Base-by-base conservation (phyloP, 2,888 invertebrate species). In the Drosophila cracens region DNA sequence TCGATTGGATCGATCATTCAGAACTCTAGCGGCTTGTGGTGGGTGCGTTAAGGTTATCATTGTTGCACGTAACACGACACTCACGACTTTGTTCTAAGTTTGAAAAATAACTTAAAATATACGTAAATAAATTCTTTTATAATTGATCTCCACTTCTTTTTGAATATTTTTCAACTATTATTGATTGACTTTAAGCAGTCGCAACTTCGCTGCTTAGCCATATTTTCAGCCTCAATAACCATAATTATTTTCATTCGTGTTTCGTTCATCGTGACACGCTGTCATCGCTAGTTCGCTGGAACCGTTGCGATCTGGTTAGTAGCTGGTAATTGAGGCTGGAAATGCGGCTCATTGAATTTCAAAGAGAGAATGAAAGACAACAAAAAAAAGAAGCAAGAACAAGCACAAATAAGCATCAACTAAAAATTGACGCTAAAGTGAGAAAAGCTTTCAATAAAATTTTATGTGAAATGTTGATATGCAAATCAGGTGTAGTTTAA, bases 401-500 rank as follows among this genome's bases (percentile, higher is more conserved):
- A 33, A 38, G 16, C 18, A 60, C 10, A 65, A 29, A 36, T 21
- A 52, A 18, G 13, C 21, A 46, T 58, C 21, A 51, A n/a, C 33
- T 33, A 25, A 62, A 34, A 62, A 83, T 81, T 78, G 83, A 74
- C 74, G 83, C 78, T 83, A 85, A 85, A 87, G 88, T 87, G 85
- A 85, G 83, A 85, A 85, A 85, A 85, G 88, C 86, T 85, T 87
- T 85, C 85, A 85, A 85, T 85, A 76, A 82, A 79, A 83, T 85
- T 85, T 75, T 79, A 85, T 85, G 88, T 71, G 82, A 87, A 85
- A 85, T 83, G 85, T 87, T 87, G 85, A 87, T 85, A 85, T 85
- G 85, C 88, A 85, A 85, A 85, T 85, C 8, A 4, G 29, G 6
- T 27, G 48, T 38, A 54, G 64, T 36, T 54, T 29, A 43, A 66